Evolutionary conservation across 2,888 invertebrate species (phyloP).

Genomic region (Spilarctia lutea): DNA sequence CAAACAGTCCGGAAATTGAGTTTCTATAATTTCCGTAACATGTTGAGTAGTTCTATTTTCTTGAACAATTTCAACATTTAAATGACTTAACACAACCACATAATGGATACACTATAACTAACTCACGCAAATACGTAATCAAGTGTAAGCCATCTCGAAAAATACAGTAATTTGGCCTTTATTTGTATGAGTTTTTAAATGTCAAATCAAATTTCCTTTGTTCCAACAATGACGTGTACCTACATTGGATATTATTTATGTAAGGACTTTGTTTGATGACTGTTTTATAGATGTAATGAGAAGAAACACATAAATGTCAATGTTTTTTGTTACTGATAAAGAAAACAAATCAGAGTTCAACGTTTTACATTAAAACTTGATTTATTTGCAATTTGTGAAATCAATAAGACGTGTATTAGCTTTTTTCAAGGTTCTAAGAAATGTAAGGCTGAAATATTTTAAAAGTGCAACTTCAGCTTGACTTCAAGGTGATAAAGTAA

Average conservation of each 20-base stretch:
- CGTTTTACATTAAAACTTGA: background rate
- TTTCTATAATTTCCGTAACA: conserved; percentile 11
- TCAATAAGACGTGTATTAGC: background rate
- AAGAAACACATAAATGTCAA: background rate
- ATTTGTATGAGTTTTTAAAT: background rate
- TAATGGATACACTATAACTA: background rate
- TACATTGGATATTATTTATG: background rate
- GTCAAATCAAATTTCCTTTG: background rate
- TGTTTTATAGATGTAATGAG: background rate
- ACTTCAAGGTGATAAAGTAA: background rate
- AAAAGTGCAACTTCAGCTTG: background rate
- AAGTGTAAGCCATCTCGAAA: background rate
- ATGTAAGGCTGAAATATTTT: background rate
- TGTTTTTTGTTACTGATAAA: background rate
- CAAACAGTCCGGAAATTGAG: background rate
- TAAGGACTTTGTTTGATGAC: background rate
- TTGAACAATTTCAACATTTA: background rate
- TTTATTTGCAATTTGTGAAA: background rate
- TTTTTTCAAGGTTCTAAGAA: background rate
- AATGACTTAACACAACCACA: background rate
- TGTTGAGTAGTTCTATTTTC: conserved; percentile 3
- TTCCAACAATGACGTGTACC: background rate
- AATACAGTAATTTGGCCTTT: background rate
- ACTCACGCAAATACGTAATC: background rate
- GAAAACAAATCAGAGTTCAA: background rate